Evolutionary conservation across 2,888 invertebrate genomes (phyloP).

Genomic region (Suillia variegata): DNA sequence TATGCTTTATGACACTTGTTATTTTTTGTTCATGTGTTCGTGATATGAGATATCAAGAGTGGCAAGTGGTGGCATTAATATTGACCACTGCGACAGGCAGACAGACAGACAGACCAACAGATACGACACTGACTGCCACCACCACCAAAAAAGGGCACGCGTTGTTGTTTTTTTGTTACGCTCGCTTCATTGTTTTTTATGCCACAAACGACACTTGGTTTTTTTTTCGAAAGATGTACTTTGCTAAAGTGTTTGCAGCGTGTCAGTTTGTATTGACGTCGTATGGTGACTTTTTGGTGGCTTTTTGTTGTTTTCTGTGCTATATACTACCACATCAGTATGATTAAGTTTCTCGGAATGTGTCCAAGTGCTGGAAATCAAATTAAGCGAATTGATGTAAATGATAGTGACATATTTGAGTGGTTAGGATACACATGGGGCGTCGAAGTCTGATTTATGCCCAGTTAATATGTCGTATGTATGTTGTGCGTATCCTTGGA

Average conservation of each 20-base stretch:
- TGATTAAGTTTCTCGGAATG: slow-evolving; percentile 47
- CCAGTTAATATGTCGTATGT: slow-evolving; percentile 40
- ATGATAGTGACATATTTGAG: slow-evolving; percentile 56
- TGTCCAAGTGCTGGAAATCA: slow-evolving; percentile 52
- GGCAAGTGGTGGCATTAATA: slow-evolving; percentile 14
- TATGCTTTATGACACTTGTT: slow-evolving; percentile 38
- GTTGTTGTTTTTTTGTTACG: slow-evolving; percentile 12
- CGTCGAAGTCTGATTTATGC: slow-evolving; percentile 41
- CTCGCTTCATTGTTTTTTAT: slow-evolving; percentile 15
- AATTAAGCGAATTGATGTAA: slow-evolving; percentile 58
- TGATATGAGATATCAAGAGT: slow-evolving; percentile 28
- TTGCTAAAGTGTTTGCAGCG: neutral
- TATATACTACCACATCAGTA: slow-evolving; percentile 35
- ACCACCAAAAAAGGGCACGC: neutral
- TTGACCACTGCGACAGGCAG: slow-evolving; percentile 13
- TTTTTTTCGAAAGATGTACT: neutral
- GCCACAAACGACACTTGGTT: neutral
- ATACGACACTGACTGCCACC: neutral
- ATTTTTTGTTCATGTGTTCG: no score
- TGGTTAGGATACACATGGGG: slow-evolving; percentile 30
- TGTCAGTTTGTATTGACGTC: slow-evolving; percentile 17
- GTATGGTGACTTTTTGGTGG: slow-evolving; percentile 7
- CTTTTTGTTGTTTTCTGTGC: slow-evolving; percentile 17
- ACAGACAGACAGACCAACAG: neutral
- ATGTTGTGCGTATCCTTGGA: slow-evolving; percentile 43